Base-by-base conservation (phyloP, 2,888 invertebrate species). In the Arge pagana region DNA sequence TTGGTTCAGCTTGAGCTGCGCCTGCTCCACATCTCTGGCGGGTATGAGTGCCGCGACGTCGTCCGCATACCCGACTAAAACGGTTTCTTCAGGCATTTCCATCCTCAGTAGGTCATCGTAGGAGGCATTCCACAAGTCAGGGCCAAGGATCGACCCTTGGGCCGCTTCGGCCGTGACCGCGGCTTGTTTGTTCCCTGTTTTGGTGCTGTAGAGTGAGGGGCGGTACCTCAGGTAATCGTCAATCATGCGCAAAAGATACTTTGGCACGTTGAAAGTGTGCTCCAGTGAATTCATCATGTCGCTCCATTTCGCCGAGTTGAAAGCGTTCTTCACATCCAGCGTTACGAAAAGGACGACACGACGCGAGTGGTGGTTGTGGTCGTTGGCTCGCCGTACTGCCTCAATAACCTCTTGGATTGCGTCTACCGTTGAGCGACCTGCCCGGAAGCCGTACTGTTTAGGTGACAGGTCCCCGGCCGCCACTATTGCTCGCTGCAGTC, bases 91-190 rank as follows among this genome's bases (percentile, higher is more conserved):
- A 2, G 53, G 59, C 56, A 59, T 54, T 3, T 52, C 35, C 11
- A 51, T 8, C 0, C 48, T 36, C 10, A 59, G 50, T 0, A 51
- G 13, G 3, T 37, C 56, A 33, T 61, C 57, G 39, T 64, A 63
- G 7, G 55, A 48, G n/a, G 53, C 45, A 45, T 63, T 63, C 58
- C 58, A 64, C 5, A 62, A 51, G 39, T 55, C 52, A 4, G 61
- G 61, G 23, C 59, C 59, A 0, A 58, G 49, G 13, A 53, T 49
- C 1, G 58, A 57, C 4, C 60, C 61, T 36, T 62, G 60, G 6
- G 58, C 53, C 5, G 53, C 57, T 7, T 61, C 58, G 16, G 54
- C 51, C 1, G 56, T 55, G 40, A 55, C 41, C 15, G 48, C 33
- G 24, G 48, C 51, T 1, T 37, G 42, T 3, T 48, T 43, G 16